A percentile compares a stretch with the other conserved stretches of the same genome.
Evolutionary conservation across 2,888 invertebrate genomes (phyloP).

Genomic region (Clunio marinus): DNA sequence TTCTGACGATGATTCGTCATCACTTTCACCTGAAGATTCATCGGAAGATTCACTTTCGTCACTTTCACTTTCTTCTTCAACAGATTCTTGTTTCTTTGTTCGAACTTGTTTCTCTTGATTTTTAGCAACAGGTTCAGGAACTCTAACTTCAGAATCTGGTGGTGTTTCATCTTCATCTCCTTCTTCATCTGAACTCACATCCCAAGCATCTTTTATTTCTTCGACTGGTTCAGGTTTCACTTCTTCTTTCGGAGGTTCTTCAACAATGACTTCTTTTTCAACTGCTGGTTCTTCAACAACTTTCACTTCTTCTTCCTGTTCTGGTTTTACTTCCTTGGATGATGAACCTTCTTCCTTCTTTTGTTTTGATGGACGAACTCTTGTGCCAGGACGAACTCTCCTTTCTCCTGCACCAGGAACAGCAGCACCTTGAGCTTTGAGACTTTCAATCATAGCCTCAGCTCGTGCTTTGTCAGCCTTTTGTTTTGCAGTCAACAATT

Average conservation of each 20-base stretch:
- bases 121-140: background rate
- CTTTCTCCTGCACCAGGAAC: slow-evolving; percentile 67
- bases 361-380: slow-evolving; percentile 66
- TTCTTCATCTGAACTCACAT: slow-evolving; percentile 65
- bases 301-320: slow-evolving; percentile 39
- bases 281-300: slow-evolving; percentile 42
- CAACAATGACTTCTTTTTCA: slow-evolving; percentile 46
- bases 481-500: slow-evolving; percentile 87
- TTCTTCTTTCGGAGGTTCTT: slow-evolving; percentile 44
- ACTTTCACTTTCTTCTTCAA: slow-evolving; percentile 48
- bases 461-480: slow-evolving; percentile 85
- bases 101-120: slow-evolving; percentile 9
- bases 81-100: slow-evolving; percentile 44
- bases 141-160: slow-evolving; percentile 21
- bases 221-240: slow-evolving; percentile 49
- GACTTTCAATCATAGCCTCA: slow-evolving; percentile 79
- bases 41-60: slow-evolving; percentile 52
- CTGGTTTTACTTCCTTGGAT: slow-evolving; percentile 37
- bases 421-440: slow-evolving; percentile 84
- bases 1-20: slow-evolving; percentile 44
- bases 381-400: slow-evolving; percentile 66
- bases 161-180: slow-evolving; percentile 53
- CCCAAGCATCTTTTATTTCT: slow-evolving; percentile 80
- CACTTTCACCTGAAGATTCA: slow-evolving; percentile 59
- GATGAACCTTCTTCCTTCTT: slow-evolving; percentile 52